Conservation (phyloP, 1,140 invertebrate species). For the Ceratoteleas bidentatus region DNA sequence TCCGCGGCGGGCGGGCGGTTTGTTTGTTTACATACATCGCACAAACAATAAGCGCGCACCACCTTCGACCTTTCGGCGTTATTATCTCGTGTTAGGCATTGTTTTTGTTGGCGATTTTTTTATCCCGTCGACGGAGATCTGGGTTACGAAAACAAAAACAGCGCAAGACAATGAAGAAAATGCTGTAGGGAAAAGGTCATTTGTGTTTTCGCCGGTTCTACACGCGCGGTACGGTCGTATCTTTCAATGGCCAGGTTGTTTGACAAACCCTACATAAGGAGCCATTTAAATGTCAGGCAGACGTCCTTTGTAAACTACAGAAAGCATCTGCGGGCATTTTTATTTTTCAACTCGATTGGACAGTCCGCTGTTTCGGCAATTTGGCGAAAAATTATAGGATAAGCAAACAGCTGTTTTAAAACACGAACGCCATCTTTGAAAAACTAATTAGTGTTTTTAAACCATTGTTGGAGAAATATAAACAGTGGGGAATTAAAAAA, state of each 20-base stretch:
- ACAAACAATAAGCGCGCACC: background rate
- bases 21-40: background rate
- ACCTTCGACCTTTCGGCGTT: too few relatives aligned
- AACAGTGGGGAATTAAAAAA: too few relatives aligned
- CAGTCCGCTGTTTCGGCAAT: too few relatives aligned
- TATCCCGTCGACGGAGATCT: too few relatives aligned
- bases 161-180: background rate
- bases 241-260: background rate
- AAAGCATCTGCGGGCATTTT: background rate
- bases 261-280: conserved; percentile 2
- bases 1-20: background rate
- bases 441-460: too few relatives aligned
- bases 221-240: background rate
- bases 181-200: background rate
- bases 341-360: background rate
- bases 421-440: too few relatives aligned
- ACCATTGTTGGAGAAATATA: too few relatives aligned
- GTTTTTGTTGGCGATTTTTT: background rate
- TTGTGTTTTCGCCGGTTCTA: conserved; percentile 2
- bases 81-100: background rate
- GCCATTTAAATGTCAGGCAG: conserved; percentile 3
- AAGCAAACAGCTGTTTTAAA: too few relatives aligned
- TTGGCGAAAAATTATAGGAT: too few relatives aligned
- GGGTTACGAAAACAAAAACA: background rate
- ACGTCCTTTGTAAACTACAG: conserved; percentile 6